Evolutionary conservation across 2,797 vertebrate genomes (phyloP), one percentile per base, ranked within the genome.

Genomic region (Squalus acanthias): DNA sequence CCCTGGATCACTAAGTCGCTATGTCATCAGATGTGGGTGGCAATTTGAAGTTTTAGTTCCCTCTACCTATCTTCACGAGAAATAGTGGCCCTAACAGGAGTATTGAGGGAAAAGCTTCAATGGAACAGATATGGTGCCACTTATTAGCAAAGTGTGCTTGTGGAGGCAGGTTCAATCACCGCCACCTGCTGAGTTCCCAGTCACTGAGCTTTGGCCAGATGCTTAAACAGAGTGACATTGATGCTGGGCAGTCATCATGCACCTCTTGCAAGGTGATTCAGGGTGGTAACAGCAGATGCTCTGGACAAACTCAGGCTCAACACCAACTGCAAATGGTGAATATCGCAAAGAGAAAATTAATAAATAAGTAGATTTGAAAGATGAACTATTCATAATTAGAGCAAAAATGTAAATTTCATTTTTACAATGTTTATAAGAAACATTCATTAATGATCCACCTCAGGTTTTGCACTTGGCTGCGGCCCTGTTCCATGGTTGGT

Each of bases 381-480:
- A 63, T 91, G 57, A 91, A 15, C 13, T 4, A 60, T 85, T 89
- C 53, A 39, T 0, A 39, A 20, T 67, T 93, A 22, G n/a, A 67
- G 1, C 57, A 26, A 13, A 91, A 91, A 13, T 17, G 60, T 39
- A 92, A 92, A 6, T 26, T 1, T 67, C 0, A n/a, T 39, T n/a
- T 67, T 69, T 46, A 17, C 82, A 22, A 24, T 24, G 1, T 24
- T 67, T 93, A 1, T 91, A 7, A 33, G 6, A 39, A 46, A 22
- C 63, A 3, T 69, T 9, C 9, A 24, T 46, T 93, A 92, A 93
- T 69, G 65, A 46, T 65, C 29, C 53, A 8, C 12, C 24, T 0
- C 96, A 99, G 99, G 98, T 88, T 99, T 99, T 53, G 98, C 98
- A 10, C 96, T 99, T 70, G 99, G 98, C 24, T 99, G 98, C 98